Evolutionary conservation across 2,113 vertebrate species (phyloP).

Genomic region (Rhinopomastus cyanomelas): DNA sequence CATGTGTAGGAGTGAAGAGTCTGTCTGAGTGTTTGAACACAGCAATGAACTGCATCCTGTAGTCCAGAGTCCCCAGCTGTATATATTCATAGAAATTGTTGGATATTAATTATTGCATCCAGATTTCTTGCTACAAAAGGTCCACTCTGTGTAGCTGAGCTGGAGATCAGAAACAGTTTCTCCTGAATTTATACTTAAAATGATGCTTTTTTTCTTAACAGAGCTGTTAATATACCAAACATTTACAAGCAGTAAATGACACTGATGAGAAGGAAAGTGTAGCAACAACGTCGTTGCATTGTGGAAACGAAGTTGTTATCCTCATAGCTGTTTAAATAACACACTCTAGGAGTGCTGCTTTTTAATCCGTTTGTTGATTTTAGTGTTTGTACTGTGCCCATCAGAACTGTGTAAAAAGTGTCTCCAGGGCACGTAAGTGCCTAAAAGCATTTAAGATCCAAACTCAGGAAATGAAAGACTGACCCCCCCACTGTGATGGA

Average conservation of each 20-base stretch:
- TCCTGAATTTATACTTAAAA: not conserved
- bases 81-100: not conserved
- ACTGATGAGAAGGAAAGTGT: not conserved
- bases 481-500: constrained; percentile 51
- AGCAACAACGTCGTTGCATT: not conserved
- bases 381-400: constrained; percentile 44
- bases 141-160: not conserved
- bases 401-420: constrained; percentile 58
- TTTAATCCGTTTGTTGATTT: constrained; percentile 27
- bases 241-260: not conserved
- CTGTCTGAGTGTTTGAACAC: not conserved
- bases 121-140: not conserved
- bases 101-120: not conserved
- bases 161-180: not conserved
- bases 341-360: not conserved
- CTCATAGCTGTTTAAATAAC: not conserved
- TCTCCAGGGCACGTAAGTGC: constrained; percentile 21
- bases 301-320: not conserved
- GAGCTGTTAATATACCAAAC: not conserved
- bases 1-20: not conserved
- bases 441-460: constrained; percentile 58
- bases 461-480: constrained; percentile 66
- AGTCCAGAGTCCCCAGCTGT: not conserved
- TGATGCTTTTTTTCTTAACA: not conserved
- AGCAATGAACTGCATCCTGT: not conserved